Base-by-base conservation (phyloP, 1,140 invertebrate species). In the Cecropterus lyciades region DNA sequence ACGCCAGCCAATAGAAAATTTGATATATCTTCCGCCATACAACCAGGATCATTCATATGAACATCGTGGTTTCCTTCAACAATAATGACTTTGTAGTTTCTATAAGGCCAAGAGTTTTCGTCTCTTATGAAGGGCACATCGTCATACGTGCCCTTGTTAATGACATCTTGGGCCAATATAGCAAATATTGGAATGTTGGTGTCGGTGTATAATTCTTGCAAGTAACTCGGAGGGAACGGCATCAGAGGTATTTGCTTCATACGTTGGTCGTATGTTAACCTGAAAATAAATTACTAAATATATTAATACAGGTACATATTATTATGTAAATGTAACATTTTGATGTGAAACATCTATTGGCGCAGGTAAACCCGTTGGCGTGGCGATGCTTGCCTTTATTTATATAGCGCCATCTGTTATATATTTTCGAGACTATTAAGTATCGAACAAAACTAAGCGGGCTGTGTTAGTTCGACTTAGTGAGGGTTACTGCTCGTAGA, bases 261-360 rank as follows among this genome's bases (percentile, higher is more conserved):
- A 0, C 85, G 71, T 49, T 88, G 84, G 57, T 88, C 84, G 66
- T 77, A 83, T 0, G 82, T 79, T 46, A 85, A 81, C 62, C 85
- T 87, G 70, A 10, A 68, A 64, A 14, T n/a, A n/a, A n/a, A n/a
- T n/a, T n/a, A n/a, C n/a, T n/a, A n/a, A n/a, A n/a, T n/a, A n/a
- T n/a, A n/a, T n/a, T n/a, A n/a, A n/a, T n/a, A n/a, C n/a, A n/a
- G n/a, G n/a, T n/a, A n/a, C n/a, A n/a, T n/a, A n/a, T n/a, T n/a
- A n/a, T n/a, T n/a, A n/a, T n/a, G n/a, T n/a, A n/a, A n/a, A n/a
- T n/a, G n/a, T n/a, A n/a, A n/a, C n/a, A n/a, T n/a, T n/a, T n/a
- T n/a, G n/a, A n/a, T n/a, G n/a, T n/a, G n/a, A n/a, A n/a, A n/a
- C n/a, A n/a, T n/a, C n/a, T n/a, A n/a, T n/a, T n/a, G n/a, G n/a